Evolutionary conservation across 1,140 invertebrate species (phyloP).

Genomic region (Leguminivora glycinivorella): DNA sequence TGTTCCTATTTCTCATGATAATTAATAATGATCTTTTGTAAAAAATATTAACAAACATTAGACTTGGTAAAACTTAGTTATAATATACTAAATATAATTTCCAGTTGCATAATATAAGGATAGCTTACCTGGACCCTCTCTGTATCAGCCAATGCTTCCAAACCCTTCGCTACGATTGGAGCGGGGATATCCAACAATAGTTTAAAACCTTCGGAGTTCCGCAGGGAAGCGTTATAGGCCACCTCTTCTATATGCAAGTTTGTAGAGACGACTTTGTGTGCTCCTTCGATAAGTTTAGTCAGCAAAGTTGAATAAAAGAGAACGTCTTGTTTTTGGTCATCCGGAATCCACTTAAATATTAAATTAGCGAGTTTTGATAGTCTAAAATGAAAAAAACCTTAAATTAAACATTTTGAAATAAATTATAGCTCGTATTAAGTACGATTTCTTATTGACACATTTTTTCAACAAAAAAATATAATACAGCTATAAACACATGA

Average conservation of each 20-base stretch:
- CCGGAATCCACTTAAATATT: conserved; percentile 54
- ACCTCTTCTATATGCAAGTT: conserved; percentile 69
- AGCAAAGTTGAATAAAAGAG: conserved; percentile 68
- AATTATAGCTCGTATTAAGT: too few species aligned
- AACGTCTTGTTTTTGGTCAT: conserved; percentile 51
- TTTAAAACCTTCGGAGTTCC: conserved; percentile 60
- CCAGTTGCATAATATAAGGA: background rate
- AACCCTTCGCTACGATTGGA: conserved; percentile 55
- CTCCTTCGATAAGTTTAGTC: conserved; percentile 61
- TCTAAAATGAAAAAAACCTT: conserved; percentile 47
- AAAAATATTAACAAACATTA: too few species aligned
- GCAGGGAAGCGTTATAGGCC: conserved; percentile 57
- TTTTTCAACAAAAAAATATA: too few species aligned
- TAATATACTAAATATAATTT: background rate
- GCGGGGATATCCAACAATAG: conserved; percentile 52
- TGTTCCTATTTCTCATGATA: too few species aligned
- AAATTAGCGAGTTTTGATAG: conserved; percentile 59
- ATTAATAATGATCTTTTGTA: too few species aligned
- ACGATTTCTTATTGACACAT: too few species aligned
- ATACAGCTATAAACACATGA: too few species aligned
- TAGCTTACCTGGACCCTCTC: conserved; percentile 64
- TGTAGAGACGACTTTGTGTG: conserved; percentile 53
- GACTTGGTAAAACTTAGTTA: background rate
- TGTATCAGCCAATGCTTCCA: conserved; percentile 68
- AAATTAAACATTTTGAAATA: background rate